Evolutionary conservation across 1,140 invertebrate genomes (phyloP), one percentile per base, ranked within the genome.

Genomic region (Acromyrmex echinatior): DNA sequence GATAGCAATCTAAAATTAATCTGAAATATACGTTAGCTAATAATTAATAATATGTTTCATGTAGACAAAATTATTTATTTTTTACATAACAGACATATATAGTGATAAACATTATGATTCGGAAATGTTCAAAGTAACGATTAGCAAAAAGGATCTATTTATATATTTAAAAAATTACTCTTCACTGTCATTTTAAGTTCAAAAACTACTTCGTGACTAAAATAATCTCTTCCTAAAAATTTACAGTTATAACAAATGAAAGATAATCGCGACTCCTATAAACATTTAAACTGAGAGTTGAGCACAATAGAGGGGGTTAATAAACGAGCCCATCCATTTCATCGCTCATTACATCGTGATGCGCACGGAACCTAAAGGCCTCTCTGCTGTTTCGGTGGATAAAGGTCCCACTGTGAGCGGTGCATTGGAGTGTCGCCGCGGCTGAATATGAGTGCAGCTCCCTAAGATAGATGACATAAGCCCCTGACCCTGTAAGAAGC

Each of bases 381-480:
- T 49, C 60, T 14, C 49, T 51, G 49, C 58, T 49, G 56, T 86
- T 86, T 78, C 62, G 35, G 35, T 62, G 58, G 86, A 90, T 90
- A 90, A 90, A 90, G 68, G 82, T 62, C 16, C 39, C 56, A 58
- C 65, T 58, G n/a, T 56, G 45, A 74, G 18, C 76, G 91, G 87
- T 28, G 92, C 93, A 93, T 93, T 92, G 70, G 70, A 94, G 92
- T 93, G 94, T 94, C 94, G 92, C 90, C 87, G 80, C 56, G 71
- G 77, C 74, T 93, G 92, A 94, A 94, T 93, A 91, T 91, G 91
- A 92, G 86, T 21, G 66, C 74, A 92, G 68, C 88, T 89, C 89
- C 89, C 91, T 86, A 93, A 93, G 93, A 94, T 93, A 92, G 92
- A 95, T 93, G 93, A 93, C 88, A 88, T 81, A 80, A 91, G 86